These are phyloP conservation scores for Rugalucina vietnamica DNA, from an alignment of 2,888 invertebrate genomes.

Conservation along the genomic window DNA sequence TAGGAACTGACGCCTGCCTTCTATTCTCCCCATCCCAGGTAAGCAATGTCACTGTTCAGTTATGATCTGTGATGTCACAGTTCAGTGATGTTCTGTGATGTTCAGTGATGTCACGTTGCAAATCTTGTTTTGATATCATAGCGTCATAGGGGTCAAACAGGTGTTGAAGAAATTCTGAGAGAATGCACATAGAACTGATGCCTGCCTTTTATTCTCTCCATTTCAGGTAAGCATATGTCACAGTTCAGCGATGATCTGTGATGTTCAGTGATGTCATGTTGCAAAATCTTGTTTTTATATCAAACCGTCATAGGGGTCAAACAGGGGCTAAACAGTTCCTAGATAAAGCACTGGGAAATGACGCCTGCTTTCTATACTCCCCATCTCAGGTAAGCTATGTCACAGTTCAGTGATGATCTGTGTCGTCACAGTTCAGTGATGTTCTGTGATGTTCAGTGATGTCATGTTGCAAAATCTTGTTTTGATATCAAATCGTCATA, in stretches of 20 bases:
- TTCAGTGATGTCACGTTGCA: no score
- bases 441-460: neutral
- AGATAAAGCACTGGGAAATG: constrained; percentile 92
- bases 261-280: no score
- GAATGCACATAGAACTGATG: constrained; percentile 94
- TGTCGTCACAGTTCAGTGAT: neutral
- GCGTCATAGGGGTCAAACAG: no score
- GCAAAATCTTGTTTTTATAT: no score
- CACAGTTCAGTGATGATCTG: neutral
- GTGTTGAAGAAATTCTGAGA: constrained; percentile 94
- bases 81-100: neutral
- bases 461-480: no score
- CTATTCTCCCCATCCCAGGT: constrained; percentile 97
- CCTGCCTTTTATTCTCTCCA: constrained; percentile 95
- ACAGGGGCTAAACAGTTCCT: constrained; percentile 97
- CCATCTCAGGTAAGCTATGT: constrained; percentile 92
- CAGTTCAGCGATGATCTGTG: no score
- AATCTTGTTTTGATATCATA: no score
- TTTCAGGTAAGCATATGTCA: constrained; percentile 94
- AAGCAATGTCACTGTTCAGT: constrained; percentile 17
- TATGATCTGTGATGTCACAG: neutral
- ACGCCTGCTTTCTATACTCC: constrained; percentile 95
- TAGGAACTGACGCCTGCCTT: constrained; percentile 95
- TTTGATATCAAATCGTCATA: no score
- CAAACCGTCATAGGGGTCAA: no score